Base-by-base conservation (phyloP, 2,888 invertebrate genomes). In the Allygus modestus region DNA sequence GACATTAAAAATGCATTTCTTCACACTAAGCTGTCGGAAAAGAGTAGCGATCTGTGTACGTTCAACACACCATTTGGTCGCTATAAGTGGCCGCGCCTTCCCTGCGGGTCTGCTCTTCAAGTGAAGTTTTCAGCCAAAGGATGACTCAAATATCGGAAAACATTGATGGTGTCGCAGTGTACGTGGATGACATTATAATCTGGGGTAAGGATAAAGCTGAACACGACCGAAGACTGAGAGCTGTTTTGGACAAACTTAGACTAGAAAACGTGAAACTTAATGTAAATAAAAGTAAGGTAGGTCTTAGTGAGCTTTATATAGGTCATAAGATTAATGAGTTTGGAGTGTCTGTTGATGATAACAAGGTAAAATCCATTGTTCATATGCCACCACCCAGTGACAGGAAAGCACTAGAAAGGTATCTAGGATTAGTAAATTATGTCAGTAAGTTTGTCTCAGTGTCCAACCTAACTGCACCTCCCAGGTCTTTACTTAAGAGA, bases 391-490 rank as follows among this genome's bases (percentile, higher is more conserved):
- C 43, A 23, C 88, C 88, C 26, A 87, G 84, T 69, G 87, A 86
- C 71, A 87, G 87, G 82, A 86, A 87, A 85, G 87, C 87, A n/a
- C 41, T 89, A 0, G 86, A 88, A 79, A 86, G 87, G 81, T 87
- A 89, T 51, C 85, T 89, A 31, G 89, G 89, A 4, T 77, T 89
- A 71, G 86, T 88, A 7, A 89, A 87, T 26, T 88, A 88, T 87
- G 84, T 88, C 9, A 73, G 86, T 37, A 87, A 87, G 86, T 89
- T 87, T 85, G 86, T 89, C 37, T 86, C 86, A 71, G 84, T 88
- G 17, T 87, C 88, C 20, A 82, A 86, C 2, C 54, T 85, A 69
- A 88, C 87, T 54, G 75, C 85, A 61, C 85, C 87, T 7, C 2
- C 82, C 88, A 28, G 86, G 87, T 65, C 86, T 46, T 82, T 89